phyloP scores from a whole-genome alignment of 2,888 invertebrate genomes.

The Eristalis arbustorum region DNA sequence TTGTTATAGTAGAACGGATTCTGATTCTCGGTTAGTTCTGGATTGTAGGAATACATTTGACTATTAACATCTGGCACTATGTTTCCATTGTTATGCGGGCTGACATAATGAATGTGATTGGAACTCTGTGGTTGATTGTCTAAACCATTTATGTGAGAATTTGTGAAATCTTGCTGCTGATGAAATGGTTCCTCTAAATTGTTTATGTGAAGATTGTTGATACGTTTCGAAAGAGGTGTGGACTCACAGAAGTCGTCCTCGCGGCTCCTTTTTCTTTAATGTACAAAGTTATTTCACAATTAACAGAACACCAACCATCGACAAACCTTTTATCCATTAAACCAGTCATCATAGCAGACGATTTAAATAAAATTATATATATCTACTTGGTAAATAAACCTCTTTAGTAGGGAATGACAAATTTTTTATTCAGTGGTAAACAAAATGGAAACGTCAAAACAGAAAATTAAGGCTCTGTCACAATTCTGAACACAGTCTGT shows the following conservation, averaged over 20 bases:
- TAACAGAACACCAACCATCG: not conserved
- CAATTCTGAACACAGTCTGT: constrained; percentile 21
- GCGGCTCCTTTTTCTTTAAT: constrained; percentile 87
- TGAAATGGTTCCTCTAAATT: constrained; percentile 75
- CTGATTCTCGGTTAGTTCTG: constrained; percentile 87
- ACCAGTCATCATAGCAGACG: constrained; percentile 73
- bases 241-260: constrained; percentile 89
- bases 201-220: constrained; percentile 93
- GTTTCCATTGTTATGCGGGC: constrained; percentile 47
- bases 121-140: constrained; percentile 71
- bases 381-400: constrained; percentile 9
- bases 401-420: constrained; percentile 43
- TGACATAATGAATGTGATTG: constrained; percentile 60
- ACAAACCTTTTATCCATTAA: constrained; percentile 75
- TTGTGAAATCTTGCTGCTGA: constrained; percentile 52
- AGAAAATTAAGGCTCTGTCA: not conserved
- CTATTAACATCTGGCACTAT: constrained; percentile 50
- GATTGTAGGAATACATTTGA: constrained; percentile 82
- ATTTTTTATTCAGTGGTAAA: constrained; percentile 37
- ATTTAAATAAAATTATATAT: not conserved
- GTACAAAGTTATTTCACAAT: constrained; percentile 38
- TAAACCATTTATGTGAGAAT: constrained; percentile 52
- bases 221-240: constrained; percentile 93
- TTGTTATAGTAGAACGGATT: constrained; percentile 93
- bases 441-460: constrained; percentile 43